Base-by-base conservation (phyloP, 2,888 invertebrate species). In the Idaea dimidiata region DNA sequence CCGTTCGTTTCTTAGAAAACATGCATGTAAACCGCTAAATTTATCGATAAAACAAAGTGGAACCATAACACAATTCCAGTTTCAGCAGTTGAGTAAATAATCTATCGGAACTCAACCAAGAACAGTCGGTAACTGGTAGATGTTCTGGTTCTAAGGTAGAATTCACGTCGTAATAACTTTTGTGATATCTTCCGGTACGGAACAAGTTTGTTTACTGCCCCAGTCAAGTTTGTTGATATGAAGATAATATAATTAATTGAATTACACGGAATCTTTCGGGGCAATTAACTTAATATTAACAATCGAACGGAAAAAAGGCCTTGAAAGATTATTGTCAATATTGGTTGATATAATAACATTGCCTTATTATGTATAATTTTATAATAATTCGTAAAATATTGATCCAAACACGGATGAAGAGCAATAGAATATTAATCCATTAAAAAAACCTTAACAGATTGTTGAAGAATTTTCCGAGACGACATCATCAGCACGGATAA, bases 391-490 rank as follows among this genome's bases (percentile, higher is more conserved):
- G 1, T 7, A 2, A 33, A 33, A 33, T 33, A 33, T 33, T 33
- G 5, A 43, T 43, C 43, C 6, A 43, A 43, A 43, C 14, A 43
- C 43, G 43, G 10, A 43, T 43, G 43, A 33, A 10, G 5, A 43
- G 7, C 14, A 43, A 43, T 14, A 0, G 4, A 17, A 54, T 1
- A 54, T 17, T 14, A 54, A 54, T 14, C 8, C 54, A 54, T 7
- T 54, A 54, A 8, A 54, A 7, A 7, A 8, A 54, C 17, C 16
- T 17, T 86, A 88, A 3, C 24, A 1, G 24, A 1, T 81, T 73
- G 62, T 65, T 68, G 62, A 85, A 78, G 84, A 86, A 88, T 87
- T 84, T 74, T 76, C 78, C 71, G 71, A 75, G 75, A 74, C 74
- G 75, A 78, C 82, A 79, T 82, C 78, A 76, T 68, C 75, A 67